Evolutionary conservation across 2,888 invertebrate genomes (phyloP).

Genomic region (Didymodactylos carnosus): DNA sequence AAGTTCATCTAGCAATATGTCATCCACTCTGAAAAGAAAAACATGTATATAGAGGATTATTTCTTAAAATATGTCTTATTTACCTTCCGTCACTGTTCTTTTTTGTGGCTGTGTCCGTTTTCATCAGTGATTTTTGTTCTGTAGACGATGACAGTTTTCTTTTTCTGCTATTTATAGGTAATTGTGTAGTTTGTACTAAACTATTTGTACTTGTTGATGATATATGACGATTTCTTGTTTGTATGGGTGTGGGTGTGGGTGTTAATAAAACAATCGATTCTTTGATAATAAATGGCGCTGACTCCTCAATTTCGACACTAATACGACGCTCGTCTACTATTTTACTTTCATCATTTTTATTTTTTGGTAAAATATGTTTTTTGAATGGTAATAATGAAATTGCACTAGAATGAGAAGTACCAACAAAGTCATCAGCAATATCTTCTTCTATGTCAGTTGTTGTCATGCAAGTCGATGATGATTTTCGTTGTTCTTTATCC

Average conservation of each 20-base stretch:
- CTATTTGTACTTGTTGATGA: no score
- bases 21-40: not conserved
- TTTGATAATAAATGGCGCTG: not conserved
- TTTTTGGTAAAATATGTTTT: no score
- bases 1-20: not conserved
- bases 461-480: no score
- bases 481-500: not conserved
- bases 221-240: no score
- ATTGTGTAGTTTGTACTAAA: no score
- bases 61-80: no score
- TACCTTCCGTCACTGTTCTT: not conserved
- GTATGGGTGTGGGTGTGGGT: not conserved
- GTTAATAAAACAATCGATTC: not conserved
- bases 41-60: no score
- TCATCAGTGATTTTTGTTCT: not conserved
- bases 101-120: not conserved
- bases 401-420: no score
- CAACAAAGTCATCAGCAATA: no score
- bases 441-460: no score
- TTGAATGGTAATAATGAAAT: no score
- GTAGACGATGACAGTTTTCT: not conserved
- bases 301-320: not conserved
- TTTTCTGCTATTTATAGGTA: no score
- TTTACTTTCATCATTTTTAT: not conserved
- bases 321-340: not conserved